Percentiles rank a stretch among this genome's conserved stretches.
These are phyloP conservation scores for Amphiprion clarkii DNA, from an alignment of 2,797 vertebrate species.

Conservation along the genomic window DNA sequence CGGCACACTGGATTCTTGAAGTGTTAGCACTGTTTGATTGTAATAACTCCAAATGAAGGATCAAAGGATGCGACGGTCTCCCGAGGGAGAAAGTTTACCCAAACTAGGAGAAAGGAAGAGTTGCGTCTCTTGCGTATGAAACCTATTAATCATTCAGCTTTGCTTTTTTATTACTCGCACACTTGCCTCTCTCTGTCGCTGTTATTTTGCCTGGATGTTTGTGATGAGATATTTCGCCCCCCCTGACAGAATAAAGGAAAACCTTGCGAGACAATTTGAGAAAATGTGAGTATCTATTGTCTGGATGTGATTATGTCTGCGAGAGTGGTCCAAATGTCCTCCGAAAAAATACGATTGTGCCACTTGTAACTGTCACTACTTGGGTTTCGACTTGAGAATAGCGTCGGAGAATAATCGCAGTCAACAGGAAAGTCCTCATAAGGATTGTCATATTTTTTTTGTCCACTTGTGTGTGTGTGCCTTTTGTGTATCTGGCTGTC, in stretches of 20 bases:
- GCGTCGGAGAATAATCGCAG: constrained; percentile 19
- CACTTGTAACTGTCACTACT: constrained; percentile 5
- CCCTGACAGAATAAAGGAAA: constrained; percentile 14
- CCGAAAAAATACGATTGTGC: constrained; percentile 10
- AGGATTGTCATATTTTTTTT: constrained; percentile 4
- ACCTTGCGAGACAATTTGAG: not conserved
- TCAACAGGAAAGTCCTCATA: constrained; percentile 38
- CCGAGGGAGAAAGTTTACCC: constrained; percentile 44
- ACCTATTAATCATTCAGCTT: constrained; percentile 66
- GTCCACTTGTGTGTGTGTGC: constrained; percentile 9
- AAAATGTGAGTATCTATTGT: not conserved
- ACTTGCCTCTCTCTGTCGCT: constrained; percentile 43
- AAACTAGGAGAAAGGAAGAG: constrained; percentile 43
- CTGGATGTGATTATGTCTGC: not conserved
- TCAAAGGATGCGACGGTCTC: constrained; percentile 46
- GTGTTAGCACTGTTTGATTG: constrained; percentile 46
- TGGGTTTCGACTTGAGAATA: not conserved
- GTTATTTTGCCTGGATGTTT: constrained; percentile 43
- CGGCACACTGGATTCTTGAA: constrained; percentile 41
- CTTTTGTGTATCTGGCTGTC: constrained; percentile 45
- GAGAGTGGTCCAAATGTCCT: constrained; percentile 17
- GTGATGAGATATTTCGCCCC: constrained; percentile 38
- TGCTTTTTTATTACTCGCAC: constrained; percentile 25
- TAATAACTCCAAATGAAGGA: constrained; percentile 61
- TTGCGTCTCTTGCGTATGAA: constrained; percentile 35